Evolutionary conservation across 2,113 vertebrate species (phyloP).

Genomic region (Myiozetetes cayanensis): DNA sequence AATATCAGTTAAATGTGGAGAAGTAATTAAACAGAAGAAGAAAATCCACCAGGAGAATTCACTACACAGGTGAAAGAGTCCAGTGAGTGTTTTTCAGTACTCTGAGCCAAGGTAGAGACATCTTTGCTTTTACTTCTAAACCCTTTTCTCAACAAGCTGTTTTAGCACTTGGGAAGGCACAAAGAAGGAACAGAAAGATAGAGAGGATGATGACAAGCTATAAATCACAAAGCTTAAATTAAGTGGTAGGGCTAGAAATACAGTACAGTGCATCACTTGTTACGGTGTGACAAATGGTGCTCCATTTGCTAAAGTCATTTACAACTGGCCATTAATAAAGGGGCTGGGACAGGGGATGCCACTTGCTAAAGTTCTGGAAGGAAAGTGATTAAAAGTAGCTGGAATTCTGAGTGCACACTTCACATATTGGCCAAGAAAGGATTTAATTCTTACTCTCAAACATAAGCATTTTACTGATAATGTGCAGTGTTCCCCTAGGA

Average conservation of each 20-base stretch:
- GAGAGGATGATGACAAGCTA: slow-evolving; percentile 66
- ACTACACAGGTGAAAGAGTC: background rate
- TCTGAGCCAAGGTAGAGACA: slow-evolving; percentile 40
- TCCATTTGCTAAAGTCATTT: slow-evolving; percentile 76
- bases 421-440: slow-evolving; percentile 7
- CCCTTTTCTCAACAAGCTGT: slow-evolving; percentile 32
- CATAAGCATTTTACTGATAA: slow-evolving; percentile 65
- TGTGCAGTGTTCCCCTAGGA: slow-evolving; percentile 53
- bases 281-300: slow-evolving; percentile 73
- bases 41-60: slow-evolving; percentile 1
- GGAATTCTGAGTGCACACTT: slow-evolving; percentile 39
- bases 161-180: slow-evolving; percentile 70
- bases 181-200: slow-evolving; percentile 70
- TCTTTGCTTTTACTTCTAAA: slow-evolving; percentile 57
- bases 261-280: slow-evolving; percentile 65
- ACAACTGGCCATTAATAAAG: slow-evolving; percentile 71
- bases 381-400: slow-evolving; percentile 43
- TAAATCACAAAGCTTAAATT: slow-evolving; percentile 74
- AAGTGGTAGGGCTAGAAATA: slow-evolving; percentile 66
- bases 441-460: slow-evolving; percentile 65
- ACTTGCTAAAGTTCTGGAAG: slow-evolving; percentile 55
- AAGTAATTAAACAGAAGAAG: slow-evolving; percentile 5
- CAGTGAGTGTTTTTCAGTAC: slow-evolving; percentile 6
- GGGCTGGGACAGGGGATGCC: slow-evolving; percentile 18
- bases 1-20: slow-evolving; percentile 25